A percentile compares a stretch with the other conserved stretches of the same genome.
Evolutionary conservation across 2,113 vertebrate genomes (phyloP).

Genomic region (Caloenas nicobarica): DNA sequence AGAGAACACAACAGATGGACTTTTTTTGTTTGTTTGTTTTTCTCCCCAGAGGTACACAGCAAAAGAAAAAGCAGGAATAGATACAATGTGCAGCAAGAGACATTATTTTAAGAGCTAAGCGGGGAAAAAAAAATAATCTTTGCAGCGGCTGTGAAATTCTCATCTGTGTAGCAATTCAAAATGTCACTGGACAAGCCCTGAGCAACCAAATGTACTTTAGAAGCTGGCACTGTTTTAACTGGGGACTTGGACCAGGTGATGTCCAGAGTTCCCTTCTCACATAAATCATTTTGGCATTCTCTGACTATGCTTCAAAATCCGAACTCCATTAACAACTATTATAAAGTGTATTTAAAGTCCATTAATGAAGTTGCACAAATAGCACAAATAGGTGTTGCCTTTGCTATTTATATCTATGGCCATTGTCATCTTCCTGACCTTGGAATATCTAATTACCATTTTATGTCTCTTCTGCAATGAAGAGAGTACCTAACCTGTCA

Average conservation of each 20-base stretch:
- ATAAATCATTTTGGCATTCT: neutral
- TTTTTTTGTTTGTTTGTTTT: too few species aligned
- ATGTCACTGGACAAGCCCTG: neutral
- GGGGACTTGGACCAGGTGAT: neutral
- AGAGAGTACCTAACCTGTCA: neutral
- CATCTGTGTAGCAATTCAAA: neutral
- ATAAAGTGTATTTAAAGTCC: neutral
- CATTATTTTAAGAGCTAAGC: neutral
- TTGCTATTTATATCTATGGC: neutral
- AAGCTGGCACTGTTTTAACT: neutral
- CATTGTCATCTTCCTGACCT: neutral
- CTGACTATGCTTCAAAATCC: neutral
- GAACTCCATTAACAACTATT: neutral
- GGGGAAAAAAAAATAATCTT: neutral
- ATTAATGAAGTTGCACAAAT: neutral
- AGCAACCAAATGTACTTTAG: neutral
- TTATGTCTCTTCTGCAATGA: neutral
- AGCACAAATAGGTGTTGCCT: neutral
- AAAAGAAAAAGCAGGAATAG: neutral
- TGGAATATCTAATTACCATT: neutral
- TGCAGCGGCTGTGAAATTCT: neutral
- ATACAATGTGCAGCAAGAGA: neutral
- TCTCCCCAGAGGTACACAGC: neutral
- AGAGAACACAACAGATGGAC: neutral
- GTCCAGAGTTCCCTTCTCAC: neutral